These are phyloP conservation scores for Andrena haemorrhoa DNA, from an alignment of 2,888 invertebrate genomes.

Conservation along the genomic window DNA sequence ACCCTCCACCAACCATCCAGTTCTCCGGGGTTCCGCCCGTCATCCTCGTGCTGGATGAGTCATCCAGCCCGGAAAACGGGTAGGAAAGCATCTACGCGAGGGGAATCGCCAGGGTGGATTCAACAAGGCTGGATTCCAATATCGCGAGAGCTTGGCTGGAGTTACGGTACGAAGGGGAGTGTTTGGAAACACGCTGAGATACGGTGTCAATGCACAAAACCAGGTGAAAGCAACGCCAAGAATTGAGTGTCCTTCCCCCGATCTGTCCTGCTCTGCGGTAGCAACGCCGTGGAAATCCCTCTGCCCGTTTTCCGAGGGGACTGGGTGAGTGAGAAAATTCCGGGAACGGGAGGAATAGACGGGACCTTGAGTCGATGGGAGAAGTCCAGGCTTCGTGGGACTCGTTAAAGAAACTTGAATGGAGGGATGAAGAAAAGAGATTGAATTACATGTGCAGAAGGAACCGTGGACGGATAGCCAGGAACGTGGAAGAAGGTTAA, in stretches of 20 bases:
- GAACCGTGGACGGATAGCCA: background rate
- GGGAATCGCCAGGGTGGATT: background rate
- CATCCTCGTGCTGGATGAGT: conserved; percentile 15
- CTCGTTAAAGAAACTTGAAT: background rate
- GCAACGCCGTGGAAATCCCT: conserved; percentile 34
- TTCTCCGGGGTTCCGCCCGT: background rate
- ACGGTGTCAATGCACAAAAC: background rate
- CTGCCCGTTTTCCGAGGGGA: conserved; percentile 28
- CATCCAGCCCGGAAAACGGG: conserved; percentile 8
- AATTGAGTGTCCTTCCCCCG: conserved; percentile 21
- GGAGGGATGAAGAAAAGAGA: background rate
- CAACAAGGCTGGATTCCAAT: conserved; percentile 31
- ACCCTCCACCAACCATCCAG: background rate
- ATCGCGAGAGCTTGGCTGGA: conserved; percentile 16
- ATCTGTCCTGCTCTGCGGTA: conserved; percentile 40
- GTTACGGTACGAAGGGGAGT: background rate
- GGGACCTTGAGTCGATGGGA: background rate
- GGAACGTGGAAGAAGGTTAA: background rate
- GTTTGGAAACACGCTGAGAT: conserved; percentile 17
- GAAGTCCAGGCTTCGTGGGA: background rate
- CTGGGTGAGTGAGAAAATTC: conserved; percentile 33
- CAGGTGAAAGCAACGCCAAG: background rate
- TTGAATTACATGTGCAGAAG: background rate
- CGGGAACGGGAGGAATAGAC: background rate
- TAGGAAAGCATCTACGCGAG: background rate